A percentile compares a stretch with the other conserved stretches of the same genome.
Conservation (phyloP, 2,113 vertebrate genomes). For the Polyodon spathula region DNA sequence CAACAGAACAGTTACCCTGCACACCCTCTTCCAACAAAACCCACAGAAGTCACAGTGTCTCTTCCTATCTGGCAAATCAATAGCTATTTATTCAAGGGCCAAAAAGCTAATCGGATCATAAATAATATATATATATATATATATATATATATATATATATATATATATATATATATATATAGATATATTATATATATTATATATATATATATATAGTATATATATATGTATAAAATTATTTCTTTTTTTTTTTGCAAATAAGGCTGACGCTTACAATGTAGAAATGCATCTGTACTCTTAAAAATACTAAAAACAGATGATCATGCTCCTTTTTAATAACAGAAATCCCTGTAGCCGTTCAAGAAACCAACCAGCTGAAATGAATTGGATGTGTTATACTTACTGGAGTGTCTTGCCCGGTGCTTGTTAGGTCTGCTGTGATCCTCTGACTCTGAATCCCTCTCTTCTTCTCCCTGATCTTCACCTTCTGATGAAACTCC, state of each 20-base stretch:
- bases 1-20: slow-evolving; percentile 16
- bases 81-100: too few relatives aligned
- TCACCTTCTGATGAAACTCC: slow-evolving; percentile 68
- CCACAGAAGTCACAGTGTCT: neutral
- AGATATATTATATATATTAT: too few relatives aligned
- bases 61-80: too few relatives aligned
- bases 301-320: neutral
- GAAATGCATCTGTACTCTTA: slow-evolving; percentile 3
- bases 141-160: too few relatives aligned
- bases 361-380: neutral
- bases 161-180: too few relatives aligned
- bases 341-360: neutral
- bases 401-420: slow-evolving; percentile 82
- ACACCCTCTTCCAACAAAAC: slow-evolving; percentile 7
- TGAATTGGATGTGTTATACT: slow-evolving; percentile 49
- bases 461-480: slow-evolving; percentile 62
- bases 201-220: too few relatives aligned
- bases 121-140: too few relatives aligned
- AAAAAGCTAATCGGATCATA: too few relatives aligned
- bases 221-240: too few relatives aligned
- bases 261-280: too few relatives aligned
- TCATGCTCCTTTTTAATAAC: neutral
- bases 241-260: too few relatives aligned
- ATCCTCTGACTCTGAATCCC: slow-evolving; percentile 65
- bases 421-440: slow-evolving; percentile 82